Percentiles rank a stretch among this genome's conserved stretches.
Evolutionary conservation across 1,140 invertebrate species (phyloP).

Genomic region (Trichonephila clavata): DNA sequence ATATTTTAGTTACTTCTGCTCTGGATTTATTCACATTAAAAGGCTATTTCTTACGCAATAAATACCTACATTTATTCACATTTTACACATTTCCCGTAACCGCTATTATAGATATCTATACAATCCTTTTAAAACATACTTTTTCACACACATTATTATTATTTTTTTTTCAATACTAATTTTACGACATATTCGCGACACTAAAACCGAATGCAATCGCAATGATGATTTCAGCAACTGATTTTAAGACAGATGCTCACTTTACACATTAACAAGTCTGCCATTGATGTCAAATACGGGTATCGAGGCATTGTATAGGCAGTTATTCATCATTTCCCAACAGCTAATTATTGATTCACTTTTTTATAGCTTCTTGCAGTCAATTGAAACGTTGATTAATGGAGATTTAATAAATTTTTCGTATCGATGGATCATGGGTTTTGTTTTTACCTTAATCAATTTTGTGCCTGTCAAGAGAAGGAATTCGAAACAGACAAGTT

Average conservation of each 20-base stretch:
- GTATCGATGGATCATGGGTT: conserved; percentile 5
- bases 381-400: conserved; percentile 43
- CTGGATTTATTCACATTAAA: too few relatives aligned
- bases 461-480: neutral
- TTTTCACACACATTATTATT: too few relatives aligned
- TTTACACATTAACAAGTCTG: conserved; percentile 6
- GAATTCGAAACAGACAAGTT: conserved; percentile 19
- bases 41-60: too few relatives aligned
- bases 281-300: conserved; percentile 15
- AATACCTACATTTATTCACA: too few relatives aligned
- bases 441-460: conserved; percentile 42
- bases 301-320: neutral
- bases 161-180: too few relatives aligned
- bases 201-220: too few relatives aligned
- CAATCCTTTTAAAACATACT: too few relatives aligned
- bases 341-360: conserved; percentile 33
- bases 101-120: too few relatives aligned
- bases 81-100: too few relatives aligned
- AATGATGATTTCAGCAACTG: neutral
- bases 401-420: conserved; percentile 45
- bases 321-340: conserved; percentile 27
- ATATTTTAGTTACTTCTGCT: too few relatives aligned
- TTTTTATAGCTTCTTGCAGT: conserved; percentile 40
- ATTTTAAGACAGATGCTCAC: conserved; percentile 4
- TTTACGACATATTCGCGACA: too few relatives aligned